phyloP scores from a whole-genome alignment of 37 sponge, comb jelly and placozoan species.

The Spongia lamella region DNA sequence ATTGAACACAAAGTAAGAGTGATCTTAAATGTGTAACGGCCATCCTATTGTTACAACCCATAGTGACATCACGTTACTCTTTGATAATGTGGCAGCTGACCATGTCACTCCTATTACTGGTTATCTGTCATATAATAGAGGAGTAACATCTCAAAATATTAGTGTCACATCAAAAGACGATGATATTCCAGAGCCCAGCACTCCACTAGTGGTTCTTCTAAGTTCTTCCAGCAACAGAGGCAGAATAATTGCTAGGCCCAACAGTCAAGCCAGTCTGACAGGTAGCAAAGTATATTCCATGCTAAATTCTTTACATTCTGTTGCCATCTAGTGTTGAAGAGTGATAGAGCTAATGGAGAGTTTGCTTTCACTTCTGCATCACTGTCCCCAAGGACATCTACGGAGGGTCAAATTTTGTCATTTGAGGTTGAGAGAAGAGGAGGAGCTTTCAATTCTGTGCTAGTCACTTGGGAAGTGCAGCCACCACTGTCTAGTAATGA shows the following conservation, averaged over 20 bases:
- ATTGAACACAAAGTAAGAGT: constrained; percentile 39
- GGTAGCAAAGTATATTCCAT: too few relatives aligned
- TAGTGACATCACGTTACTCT: constrained; percentile 39
- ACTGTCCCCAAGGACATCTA: not conserved
- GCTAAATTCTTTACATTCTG: too few relatives aligned
- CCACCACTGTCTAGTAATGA: constrained; percentile 6
- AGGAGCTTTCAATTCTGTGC: constrained; percentile 49
- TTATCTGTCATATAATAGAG: constrained; percentile 15
- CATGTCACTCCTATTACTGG: constrained; percentile 51
- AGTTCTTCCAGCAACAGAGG: constrained; percentile 39
- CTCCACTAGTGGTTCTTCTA: constrained; percentile 44
- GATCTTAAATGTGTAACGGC: not conserved
- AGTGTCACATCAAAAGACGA: constrained; percentile 59
- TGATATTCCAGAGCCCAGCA: constrained; percentile 59
- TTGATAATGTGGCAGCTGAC: constrained; percentile 9
- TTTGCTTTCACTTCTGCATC: constrained; percentile 63
- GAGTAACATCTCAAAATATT: not conserved
- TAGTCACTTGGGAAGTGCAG: constrained; percentile 57
- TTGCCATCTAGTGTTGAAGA: constrained; percentile 49
- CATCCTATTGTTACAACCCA: not conserved
- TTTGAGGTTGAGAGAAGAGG: constrained; percentile 37
- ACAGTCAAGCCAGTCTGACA: constrained; percentile 23
- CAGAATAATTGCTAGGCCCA: constrained; percentile 7
- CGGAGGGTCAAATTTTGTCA: constrained; percentile 26
- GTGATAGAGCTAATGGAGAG: constrained; percentile 70